phyloP scores from a whole-genome alignment of 2,113 vertebrate genomes.

The Clinocottus analis region DNA sequence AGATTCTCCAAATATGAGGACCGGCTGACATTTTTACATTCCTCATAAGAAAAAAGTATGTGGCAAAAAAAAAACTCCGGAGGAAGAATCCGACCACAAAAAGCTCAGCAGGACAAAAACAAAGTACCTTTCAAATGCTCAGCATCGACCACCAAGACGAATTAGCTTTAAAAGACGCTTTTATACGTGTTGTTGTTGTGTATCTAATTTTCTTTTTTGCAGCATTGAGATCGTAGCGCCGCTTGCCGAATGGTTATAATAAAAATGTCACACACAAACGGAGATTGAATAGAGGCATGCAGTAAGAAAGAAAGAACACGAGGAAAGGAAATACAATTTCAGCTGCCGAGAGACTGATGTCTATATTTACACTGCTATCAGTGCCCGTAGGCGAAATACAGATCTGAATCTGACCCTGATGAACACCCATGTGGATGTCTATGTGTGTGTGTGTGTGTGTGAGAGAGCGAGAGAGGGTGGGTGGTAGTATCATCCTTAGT shows the following conservation, averaged over 20 bases:
- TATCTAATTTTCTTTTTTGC: background rate
- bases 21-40: slow-evolving; percentile 8
- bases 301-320: background rate
- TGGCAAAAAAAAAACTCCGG: slow-evolving; percentile 1
- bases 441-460: background rate
- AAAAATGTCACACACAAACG: background rate
- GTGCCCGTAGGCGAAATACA: slow-evolving; percentile 54
- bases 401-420: slow-evolving; percentile 50
- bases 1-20: no score
- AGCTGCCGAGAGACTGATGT: slow-evolving; percentile 22
- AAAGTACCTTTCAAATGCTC: background rate
- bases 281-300: background rate
- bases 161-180: background rate
- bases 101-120: background rate
- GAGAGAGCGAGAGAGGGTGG: slow-evolving; percentile 36
- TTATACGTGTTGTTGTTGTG: background rate
- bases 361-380: slow-evolving; percentile 58
- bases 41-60: slow-evolving; percentile 18
- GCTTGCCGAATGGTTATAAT: background rate
- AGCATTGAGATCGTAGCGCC: background rate
- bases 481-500: slow-evolving; percentile 66
- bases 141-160: slow-evolving; percentile 3
- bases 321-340: slow-evolving; percentile 6
- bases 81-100: background rate
- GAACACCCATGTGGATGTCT: slow-evolving; percentile 41